These are phyloP conservation scores for Nymphalis c-album DNA, from an alignment of 2,888 invertebrate genomes.

Conservation along the genomic window DNA sequence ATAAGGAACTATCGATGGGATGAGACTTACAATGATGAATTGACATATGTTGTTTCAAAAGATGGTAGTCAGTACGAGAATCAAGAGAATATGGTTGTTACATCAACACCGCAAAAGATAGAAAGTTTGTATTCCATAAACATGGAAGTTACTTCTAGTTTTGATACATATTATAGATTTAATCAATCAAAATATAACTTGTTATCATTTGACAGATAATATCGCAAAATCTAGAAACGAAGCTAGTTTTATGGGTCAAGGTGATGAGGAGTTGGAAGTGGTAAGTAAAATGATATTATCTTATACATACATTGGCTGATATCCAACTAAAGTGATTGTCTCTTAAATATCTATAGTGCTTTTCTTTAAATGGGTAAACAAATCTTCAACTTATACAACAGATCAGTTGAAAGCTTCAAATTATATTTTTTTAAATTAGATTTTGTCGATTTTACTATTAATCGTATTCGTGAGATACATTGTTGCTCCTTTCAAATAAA, in stretches of 20 bases:
- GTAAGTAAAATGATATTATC: slow-evolving; percentile 45
- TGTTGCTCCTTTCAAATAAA: too few species aligned
- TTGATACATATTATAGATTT: not conserved
- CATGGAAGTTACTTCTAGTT: not conserved
- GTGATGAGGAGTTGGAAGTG: slow-evolving; percentile 63
- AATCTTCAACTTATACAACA: not conserved
- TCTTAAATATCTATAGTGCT: not conserved
- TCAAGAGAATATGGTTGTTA: slow-evolving; percentile 53
- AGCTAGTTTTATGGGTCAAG: slow-evolving; percentile 63
- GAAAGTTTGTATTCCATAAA: slow-evolving; percentile 40
- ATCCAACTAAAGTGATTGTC: slow-evolving; percentile 6
- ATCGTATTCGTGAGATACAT: too few species aligned
- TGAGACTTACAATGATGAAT: slow-evolving; percentile 47
- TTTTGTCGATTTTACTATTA: too few species aligned
- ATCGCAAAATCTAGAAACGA: slow-evolving; percentile 42
- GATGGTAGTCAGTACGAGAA: slow-evolving; percentile 48
- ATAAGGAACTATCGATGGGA: slow-evolving; percentile 42
- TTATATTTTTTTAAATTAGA: too few species aligned
- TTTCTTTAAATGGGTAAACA: slow-evolving; percentile 2
- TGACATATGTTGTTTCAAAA: slow-evolving; percentile 48
- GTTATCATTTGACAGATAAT: slow-evolving; percentile 23
- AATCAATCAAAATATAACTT: not conserved
- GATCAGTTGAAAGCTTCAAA: too few species aligned
- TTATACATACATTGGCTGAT: slow-evolving; percentile 10
- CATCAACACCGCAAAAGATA: slow-evolving; percentile 68